A percentile compares a stretch with the other conserved stretches of the same genome.
phyloP scores from a whole-genome alignment of 92 coral and sea anemone genomes.

The Phenganax subtilis region DNA sequence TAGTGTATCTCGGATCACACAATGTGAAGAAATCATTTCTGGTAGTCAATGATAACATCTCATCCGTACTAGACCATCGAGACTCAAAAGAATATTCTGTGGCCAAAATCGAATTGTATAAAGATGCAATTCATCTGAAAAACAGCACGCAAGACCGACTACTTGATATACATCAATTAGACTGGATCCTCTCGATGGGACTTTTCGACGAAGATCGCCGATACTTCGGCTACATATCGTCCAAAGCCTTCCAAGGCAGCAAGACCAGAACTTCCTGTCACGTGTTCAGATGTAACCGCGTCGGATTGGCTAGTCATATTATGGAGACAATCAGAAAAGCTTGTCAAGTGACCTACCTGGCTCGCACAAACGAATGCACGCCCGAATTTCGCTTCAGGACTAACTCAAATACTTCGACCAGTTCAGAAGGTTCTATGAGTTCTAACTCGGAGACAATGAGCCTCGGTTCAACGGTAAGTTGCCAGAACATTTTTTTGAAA shows the following conservation, averaged over 20 bases:
- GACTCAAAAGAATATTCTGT: constrained; percentile 72
- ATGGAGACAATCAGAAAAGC: constrained; percentile 79
- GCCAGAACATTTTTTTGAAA: neutral
- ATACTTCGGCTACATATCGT: constrained; percentile 84
- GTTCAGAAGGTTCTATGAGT: constrained; percentile 57
- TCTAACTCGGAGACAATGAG: constrained; percentile 39
- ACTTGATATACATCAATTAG: constrained; percentile 63
- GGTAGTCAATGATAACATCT: constrained; percentile 77
- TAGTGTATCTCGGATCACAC: constrained; percentile 77
- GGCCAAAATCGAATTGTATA: constrained; percentile 63
- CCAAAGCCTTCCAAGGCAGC: constrained; percentile 89
- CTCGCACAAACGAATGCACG: constrained; percentile 55
- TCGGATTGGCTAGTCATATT: constrained; percentile 74
- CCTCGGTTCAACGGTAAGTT: constrained; percentile 42
- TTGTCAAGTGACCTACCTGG: constrained; percentile 78
- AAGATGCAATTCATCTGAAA: constrained; percentile 63
- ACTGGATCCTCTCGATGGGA: constrained; percentile 93
- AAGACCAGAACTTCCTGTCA: constrained; percentile 91
- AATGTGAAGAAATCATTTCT: constrained; percentile 74
- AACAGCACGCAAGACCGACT: constrained; percentile 50
- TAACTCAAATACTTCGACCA: constrained; percentile 52
- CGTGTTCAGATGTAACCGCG: constrained; percentile 97
- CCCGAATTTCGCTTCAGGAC: constrained; percentile 52
- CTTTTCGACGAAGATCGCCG: constrained; percentile 85
- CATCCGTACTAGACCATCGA: constrained; percentile 59